Conservation (phyloP, 1,140 invertebrate species). For the Cydia strobilella region DNA sequence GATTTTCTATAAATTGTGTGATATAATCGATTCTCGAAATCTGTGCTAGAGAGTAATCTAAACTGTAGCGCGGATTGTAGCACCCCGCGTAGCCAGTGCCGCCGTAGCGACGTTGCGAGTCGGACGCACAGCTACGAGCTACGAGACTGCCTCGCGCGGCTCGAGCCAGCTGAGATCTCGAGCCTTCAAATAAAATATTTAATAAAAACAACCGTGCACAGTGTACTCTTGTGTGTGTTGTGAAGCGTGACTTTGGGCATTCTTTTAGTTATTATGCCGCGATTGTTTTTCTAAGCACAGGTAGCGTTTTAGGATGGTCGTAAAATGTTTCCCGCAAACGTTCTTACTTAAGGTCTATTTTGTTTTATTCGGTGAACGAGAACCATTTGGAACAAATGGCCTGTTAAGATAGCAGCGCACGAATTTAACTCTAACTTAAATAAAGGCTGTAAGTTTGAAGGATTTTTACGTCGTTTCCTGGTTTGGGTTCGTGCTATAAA, state of each 20-base stretch:
- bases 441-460: constrained; percentile 14
- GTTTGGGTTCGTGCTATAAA: neutral
- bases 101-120: constrained; percentile 61
- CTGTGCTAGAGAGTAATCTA: constrained; percentile 70
- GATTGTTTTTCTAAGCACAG: constrained; percentile 45
- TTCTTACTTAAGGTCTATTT: constrained; percentile 51
- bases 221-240: constrained; percentile 46
- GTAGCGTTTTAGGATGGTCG: constrained; percentile 47
- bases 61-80: constrained; percentile 65
- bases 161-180: constrained; percentile 31
- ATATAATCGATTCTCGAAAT: constrained; percentile 66
- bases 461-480: neutral
- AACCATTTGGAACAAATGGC: constrained; percentile 64
- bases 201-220: constrained; percentile 1
- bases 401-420: constrained; percentile 67
- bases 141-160: constrained; percentile 39
- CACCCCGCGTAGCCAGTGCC: constrained; percentile 67
- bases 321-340: constrained; percentile 46
- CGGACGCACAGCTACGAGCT: constrained; percentile 48
- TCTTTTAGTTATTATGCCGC: constrained; percentile 35
- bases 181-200: neutral
- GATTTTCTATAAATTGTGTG: constrained; percentile 1
- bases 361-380: constrained; percentile 59
- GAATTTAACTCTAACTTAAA: constrained; percentile 28
- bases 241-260: constrained; percentile 41